These are phyloP conservation scores for Drosophila pullipes DNA, from an alignment of 2,888 invertebrate species.

Conservation along the genomic window DNA sequence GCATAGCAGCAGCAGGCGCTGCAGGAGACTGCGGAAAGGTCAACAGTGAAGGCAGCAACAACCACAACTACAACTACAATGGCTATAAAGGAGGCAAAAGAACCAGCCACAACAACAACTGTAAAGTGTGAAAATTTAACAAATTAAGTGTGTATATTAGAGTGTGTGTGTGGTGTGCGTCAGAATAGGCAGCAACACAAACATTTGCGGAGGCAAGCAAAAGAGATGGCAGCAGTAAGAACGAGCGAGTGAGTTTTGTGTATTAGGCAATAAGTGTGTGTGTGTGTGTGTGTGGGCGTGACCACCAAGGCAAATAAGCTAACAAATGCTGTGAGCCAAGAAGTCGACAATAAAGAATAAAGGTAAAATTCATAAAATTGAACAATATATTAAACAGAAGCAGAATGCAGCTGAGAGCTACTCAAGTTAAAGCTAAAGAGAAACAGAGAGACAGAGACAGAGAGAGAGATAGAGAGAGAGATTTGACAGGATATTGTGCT, in stretches of 20 bases:
- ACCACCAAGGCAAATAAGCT: conserved; percentile 36
- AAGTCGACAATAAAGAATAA: conserved; percentile 4
- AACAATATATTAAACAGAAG: conserved; percentile 12
- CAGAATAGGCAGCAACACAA: conserved; percentile 18
- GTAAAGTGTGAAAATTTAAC: conserved; percentile 78
- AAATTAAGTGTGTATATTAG: conserved; percentile 66
- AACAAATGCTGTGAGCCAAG: conserved; percentile 25
- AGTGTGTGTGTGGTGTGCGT: conserved; percentile 43
- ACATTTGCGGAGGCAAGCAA: conserved; percentile 16
- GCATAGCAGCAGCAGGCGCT: conserved; percentile 12
- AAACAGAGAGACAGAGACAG: neutral
- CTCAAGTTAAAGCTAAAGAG: neutral
- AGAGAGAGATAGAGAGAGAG: neutral
- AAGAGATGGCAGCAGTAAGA: conserved; percentile 5
- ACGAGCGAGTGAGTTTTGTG: conserved; percentile 19
- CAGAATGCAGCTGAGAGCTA: neutral
- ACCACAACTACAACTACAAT: conserved; percentile 33
- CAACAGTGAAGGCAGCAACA: conserved; percentile 39
- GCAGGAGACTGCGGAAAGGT: conserved; percentile 48
- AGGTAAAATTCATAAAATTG: conserved; percentile 19
- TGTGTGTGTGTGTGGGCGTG: conserved; percentile 26
- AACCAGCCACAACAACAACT: conserved; percentile 34
- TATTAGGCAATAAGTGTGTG: conserved; percentile 31
- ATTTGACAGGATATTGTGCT: neutral
- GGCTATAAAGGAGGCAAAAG: conserved; percentile 30